Percentiles rank a stretch among this genome's conserved stretches.
Conservation (phyloP, 92 coral and sea anemone genomes). For the Plumapathes pennacea region DNA sequence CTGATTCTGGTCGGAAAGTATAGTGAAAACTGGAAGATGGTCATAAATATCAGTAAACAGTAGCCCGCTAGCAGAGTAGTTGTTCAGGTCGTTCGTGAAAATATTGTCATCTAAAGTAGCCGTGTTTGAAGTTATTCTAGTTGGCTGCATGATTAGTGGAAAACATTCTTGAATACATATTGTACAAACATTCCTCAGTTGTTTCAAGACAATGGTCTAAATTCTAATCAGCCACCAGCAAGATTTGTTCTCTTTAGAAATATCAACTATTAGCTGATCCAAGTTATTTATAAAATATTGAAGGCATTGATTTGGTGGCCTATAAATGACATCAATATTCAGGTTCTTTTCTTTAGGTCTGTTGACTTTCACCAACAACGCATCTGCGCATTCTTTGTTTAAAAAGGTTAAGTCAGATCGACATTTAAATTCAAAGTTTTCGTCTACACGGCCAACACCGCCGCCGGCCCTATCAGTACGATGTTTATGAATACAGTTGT, state of each 20-base stretch:
- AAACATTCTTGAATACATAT: constrained; percentile 10
- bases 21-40: neutral
- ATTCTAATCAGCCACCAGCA: no score
- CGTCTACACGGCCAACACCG: constrained; percentile 7
- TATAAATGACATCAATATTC: constrained; percentile 10
- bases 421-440: neutral
- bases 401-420: constrained; percentile 18
- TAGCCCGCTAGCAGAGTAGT: constrained; percentile 8
- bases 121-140: constrained; percentile 16
- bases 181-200: constrained; percentile 5
- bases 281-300: neutral
- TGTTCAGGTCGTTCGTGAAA: constrained; percentile 4
- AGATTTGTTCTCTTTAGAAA: constrained; percentile 21
- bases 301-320: constrained; percentile 10
- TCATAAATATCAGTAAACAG: constrained; percentile 7
- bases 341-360: constrained; percentile 14
- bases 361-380: constrained; percentile 22
- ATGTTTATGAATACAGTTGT: no score
- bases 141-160: constrained; percentile 11
- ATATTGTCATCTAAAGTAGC: constrained; percentile 1
- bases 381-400: constrained; percentile 1
- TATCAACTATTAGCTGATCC: constrained; percentile 8
- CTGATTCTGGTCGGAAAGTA: neutral
- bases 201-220: constrained; percentile 13
- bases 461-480: constrained; percentile 25